Evolutionary conservation across 2,888 invertebrate genomes (phyloP).

Genomic region (Protodeltote pygarga): DNA sequence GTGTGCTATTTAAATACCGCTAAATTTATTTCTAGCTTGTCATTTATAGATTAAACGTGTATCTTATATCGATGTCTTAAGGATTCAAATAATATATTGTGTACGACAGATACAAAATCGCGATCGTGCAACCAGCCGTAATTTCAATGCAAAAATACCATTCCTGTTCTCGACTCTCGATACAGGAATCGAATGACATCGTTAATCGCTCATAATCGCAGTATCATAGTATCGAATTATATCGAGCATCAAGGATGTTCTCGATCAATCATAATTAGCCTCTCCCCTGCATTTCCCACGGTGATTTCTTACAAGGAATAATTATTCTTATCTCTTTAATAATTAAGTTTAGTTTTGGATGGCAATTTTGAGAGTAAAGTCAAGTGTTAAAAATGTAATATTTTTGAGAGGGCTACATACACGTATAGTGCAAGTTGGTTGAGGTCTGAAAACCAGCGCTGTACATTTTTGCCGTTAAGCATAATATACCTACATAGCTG

Average conservation of each 20-base stretch:
- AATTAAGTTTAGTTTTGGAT: slow-evolving; percentile 19
- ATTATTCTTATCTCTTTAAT: slow-evolving; percentile 2
- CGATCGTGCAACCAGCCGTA: slow-evolving; percentile 12
- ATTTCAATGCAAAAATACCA: slow-evolving; percentile 31
- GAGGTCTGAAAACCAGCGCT: too few species aligned
- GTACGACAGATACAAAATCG: slow-evolving; percentile 5
- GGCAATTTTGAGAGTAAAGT: too few species aligned
- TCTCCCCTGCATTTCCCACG: slow-evolving; percentile 51
- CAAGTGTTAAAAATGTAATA: too few species aligned
- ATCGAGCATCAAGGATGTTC: slow-evolving; percentile 61
- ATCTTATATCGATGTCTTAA: neutral
- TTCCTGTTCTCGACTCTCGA: slow-evolving; percentile 32
- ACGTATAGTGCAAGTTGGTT: too few species aligned
- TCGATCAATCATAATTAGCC: slow-evolving; percentile 66
- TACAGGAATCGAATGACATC: slow-evolving; percentile 36
- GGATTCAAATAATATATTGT: neutral
- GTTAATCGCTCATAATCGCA: slow-evolving; percentile 40
- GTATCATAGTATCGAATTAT: slow-evolving; percentile 41
- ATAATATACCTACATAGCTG: too few species aligned
- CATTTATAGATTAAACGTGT: too few species aligned
- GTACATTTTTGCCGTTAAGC: too few species aligned
- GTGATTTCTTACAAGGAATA: slow-evolving; percentile 10
- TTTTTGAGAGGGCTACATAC: too few species aligned
- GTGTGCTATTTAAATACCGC: too few species aligned
- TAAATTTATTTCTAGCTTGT: too few species aligned